phyloP scores from a whole-genome alignment of 2,113 vertebrate genomes.

The Falco punctatus region DNA sequence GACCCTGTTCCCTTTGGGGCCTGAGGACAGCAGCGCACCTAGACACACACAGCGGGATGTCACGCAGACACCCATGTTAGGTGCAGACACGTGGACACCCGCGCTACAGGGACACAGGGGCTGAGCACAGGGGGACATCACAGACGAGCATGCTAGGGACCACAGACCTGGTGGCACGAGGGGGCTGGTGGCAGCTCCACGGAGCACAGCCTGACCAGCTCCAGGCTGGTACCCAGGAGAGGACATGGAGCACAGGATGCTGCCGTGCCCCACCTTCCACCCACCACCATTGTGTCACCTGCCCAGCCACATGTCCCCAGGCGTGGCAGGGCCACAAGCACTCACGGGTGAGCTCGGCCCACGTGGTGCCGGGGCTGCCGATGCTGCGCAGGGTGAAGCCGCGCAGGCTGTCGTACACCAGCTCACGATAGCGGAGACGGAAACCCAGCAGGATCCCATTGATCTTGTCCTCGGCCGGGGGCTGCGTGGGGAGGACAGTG shows the following conservation, averaged over 20 bases:
- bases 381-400: conserved; percentile 79
- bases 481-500: conserved; percentile 57
- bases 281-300: background rate
- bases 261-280: background rate
- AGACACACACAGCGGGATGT: fast-evolving
- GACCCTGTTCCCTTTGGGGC: fast-evolving
- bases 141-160: fast-evolving
- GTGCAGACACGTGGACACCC: background rate
- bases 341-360: conserved; percentile 92
- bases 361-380: conserved; percentile 75
- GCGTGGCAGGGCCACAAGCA: background rate
- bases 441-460: conserved; percentile 95
- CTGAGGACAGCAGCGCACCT: background rate
- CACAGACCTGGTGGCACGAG: background rate
- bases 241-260: fast-evolving
- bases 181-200: background rate
- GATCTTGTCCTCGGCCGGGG: conserved; percentile 90
- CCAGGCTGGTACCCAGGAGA: background rate
- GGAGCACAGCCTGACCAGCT: background rate
- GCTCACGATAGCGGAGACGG: conserved; percentile 90
- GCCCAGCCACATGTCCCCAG: fast-evolving
- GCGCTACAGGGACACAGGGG: background rate
- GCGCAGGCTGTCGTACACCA: conserved; percentile 83
- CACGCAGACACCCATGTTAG: background rate
- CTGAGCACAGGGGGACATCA: background rate